Conservation (phyloP, 2,113 vertebrate species). For the Datnioides undecimradiatus region DNA sequence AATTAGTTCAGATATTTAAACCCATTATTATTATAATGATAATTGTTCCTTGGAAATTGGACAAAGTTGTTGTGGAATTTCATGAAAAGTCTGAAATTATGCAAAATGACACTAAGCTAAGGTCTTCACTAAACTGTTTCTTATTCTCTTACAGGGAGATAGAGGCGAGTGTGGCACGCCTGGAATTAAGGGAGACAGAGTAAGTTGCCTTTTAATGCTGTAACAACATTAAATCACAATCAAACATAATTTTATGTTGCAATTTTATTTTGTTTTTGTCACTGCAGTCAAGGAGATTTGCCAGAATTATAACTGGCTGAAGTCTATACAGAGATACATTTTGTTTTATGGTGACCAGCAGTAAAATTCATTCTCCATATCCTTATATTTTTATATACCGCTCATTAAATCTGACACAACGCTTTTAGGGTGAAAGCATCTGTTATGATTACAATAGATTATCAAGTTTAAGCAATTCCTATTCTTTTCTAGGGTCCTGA, state of each 20-base stretch:
- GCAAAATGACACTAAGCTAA: neutral
- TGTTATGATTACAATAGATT: neutral
- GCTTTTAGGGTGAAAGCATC: neutral
- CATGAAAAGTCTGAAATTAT: neutral
- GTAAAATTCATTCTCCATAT: neutral
- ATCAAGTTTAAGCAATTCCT: neutral
- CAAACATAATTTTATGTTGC: neutral
- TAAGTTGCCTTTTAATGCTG: constrained; percentile 63
- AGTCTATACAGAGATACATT: neutral
- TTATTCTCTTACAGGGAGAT: constrained; percentile 84
- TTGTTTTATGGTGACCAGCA: neutral
- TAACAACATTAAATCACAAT: neutral
- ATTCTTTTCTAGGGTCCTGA: constrained; percentile 86
- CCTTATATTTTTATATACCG: neutral
- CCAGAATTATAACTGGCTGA: neutral
- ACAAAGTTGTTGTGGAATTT: neutral
- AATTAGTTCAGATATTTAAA: constrained; percentile 5
- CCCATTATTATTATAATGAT: no score
- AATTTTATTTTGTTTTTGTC: neutral
- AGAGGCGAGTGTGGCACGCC: constrained; percentile 93
- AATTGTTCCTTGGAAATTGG: neutral
- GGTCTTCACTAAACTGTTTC: neutral
- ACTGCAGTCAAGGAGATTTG: neutral
- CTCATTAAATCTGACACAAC: neutral
- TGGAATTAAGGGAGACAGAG: constrained; percentile 91